Conservation (phyloP, 64 coral and sea anemone genomes). For the Pocillopora verrucosa region DNA sequence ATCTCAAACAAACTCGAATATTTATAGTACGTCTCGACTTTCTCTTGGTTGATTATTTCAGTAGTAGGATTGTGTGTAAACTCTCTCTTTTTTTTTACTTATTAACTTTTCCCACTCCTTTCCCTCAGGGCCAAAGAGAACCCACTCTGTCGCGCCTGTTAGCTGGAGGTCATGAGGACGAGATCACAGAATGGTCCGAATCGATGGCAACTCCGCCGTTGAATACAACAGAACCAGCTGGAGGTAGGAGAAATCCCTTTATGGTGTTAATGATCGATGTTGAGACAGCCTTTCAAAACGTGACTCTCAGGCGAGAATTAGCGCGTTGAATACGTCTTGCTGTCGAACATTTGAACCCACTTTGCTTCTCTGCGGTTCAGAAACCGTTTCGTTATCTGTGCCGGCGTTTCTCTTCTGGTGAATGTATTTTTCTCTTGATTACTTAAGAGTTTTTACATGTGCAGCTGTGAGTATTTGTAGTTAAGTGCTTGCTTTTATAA, state of each 20-base stretch:
- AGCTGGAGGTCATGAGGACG: conserved; percentile 30
- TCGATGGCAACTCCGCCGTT: conserved; percentile 71
- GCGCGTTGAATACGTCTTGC: not conserved
- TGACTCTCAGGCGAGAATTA: not conserved
- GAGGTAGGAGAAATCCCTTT: conserved; percentile 3
- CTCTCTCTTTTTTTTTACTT: not conserved
- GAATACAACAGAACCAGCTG: conserved; percentile 18
- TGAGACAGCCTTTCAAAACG: not conserved
- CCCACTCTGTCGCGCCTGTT: conserved; percentile 7
- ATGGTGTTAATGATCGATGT: not conserved
- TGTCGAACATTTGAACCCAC: not conserved
- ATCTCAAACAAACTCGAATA: too few relatives aligned
- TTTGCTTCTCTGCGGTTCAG: conserved; percentile 22
- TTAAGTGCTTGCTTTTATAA: not conserved
- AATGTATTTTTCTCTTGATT: not conserved
- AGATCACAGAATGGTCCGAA: conserved; percentile 51
- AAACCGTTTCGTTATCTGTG: not conserved
- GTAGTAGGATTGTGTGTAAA: not conserved
- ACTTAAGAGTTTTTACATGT: not conserved
- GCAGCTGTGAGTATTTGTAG: too few relatives aligned
- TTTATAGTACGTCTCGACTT: too few relatives aligned
- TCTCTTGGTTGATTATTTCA: too few relatives aligned
- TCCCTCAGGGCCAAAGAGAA: not conserved
- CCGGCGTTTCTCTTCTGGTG: not conserved
- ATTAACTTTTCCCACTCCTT: too few relatives aligned